These are phyloP conservation scores for Rhombomys opimus DNA, from an alignment of 2,113 vertebrate genomes.

Conservation along the genomic window DNA sequence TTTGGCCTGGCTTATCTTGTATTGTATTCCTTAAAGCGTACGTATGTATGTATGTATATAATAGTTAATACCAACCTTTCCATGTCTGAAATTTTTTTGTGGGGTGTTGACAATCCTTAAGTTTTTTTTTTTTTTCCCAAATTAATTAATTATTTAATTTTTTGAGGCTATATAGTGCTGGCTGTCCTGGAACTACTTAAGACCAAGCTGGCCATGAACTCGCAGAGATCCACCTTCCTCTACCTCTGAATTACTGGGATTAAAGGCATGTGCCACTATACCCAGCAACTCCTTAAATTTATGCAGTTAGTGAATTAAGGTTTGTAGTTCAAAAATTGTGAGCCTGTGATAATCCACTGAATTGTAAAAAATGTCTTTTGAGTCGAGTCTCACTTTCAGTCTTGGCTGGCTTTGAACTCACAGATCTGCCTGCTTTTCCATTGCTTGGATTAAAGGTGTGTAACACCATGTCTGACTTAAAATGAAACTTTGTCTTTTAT, in stretches of 20 bases:
- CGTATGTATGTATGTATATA: not conserved
- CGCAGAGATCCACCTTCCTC: not conserved
- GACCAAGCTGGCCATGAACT: not conserved
- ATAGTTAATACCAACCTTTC: not conserved
- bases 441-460: not conserved
- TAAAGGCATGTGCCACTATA: not conserved
- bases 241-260: not conserved
- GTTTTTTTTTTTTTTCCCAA: not conserved
- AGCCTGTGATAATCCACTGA: not conserved
- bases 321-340: conserved; percentile 35
- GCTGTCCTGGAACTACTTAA: not conserved
- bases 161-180: not conserved
- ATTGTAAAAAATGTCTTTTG: not conserved
- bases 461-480: not conserved
- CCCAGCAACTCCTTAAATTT: not conserved
- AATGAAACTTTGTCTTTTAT: conserved; percentile 5
- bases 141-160: not conserved
- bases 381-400: not conserved
- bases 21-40: not conserved
- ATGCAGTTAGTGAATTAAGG: not conserved
- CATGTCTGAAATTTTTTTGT: not conserved
- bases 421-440: not conserved
- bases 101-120: not conserved
- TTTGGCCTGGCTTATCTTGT: conserved; percentile 23
- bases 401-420: not conserved